These are phyloP conservation scores for Bombus balteatus DNA, from an alignment of 1,140 invertebrate genomes.

Conservation along the genomic window DNA sequence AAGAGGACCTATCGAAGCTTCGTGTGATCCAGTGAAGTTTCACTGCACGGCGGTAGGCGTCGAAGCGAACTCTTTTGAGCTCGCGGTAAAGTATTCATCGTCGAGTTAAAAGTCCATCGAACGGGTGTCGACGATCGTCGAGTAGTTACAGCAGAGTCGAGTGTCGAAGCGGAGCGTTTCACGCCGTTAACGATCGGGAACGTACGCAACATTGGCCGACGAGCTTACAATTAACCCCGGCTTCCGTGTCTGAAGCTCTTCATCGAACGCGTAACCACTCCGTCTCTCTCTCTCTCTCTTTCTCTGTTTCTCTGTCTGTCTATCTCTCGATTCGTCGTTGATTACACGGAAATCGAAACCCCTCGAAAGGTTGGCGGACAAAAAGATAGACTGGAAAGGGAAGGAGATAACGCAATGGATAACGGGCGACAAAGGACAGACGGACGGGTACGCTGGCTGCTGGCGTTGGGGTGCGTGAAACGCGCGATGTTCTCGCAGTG, in stretches of 20 bases:
- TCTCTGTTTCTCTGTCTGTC: not conserved
- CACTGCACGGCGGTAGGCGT: not conserved
- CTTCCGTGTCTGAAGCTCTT: not conserved
- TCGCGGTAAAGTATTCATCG: not conserved
- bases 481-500: conserved; percentile 18
- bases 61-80: not conserved
- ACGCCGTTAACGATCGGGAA: conserved; percentile 32
- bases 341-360: conserved; percentile 60
- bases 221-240: conserved; percentile 38
- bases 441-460: not conserved
- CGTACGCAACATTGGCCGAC: conserved; percentile 4
- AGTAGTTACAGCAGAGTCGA: not conserved
- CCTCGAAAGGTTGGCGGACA: conserved; percentile 41
- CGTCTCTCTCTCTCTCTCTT: not conserved
- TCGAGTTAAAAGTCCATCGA: conserved; percentile 23
- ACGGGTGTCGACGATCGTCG: conserved; percentile 2
- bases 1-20: not conserved
- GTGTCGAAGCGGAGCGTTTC: conserved; percentile 15
- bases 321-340: conserved; percentile 42
- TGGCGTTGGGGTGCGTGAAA: not conserved
- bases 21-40: no score
- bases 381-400: conserved; percentile 24
- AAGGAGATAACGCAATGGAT: conserved; percentile 26
- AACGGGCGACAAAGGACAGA: conserved; percentile 23
- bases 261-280: not conserved